These are phyloP conservation scores for Masnerella sp. DNA, from an alignment of 2,888 invertebrate genomes.

Conservation along the genomic window DNA sequence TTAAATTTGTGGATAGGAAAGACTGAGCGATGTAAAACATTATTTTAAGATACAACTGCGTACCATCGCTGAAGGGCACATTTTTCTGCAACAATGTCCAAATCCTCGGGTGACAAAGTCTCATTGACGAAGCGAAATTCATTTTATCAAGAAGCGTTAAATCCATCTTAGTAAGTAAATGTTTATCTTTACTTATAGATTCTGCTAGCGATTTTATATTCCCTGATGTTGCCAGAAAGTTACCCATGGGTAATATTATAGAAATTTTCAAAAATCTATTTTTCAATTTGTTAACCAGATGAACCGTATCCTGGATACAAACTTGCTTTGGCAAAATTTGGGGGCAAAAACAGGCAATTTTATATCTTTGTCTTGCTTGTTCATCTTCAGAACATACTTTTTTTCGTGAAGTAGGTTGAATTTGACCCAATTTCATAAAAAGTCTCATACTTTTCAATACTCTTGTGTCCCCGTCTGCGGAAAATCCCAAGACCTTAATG, in stretches of 20 bases:
- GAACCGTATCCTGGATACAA: constrained; percentile 60
- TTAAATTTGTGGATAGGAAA: constrained; percentile 41
- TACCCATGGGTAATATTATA: constrained; percentile 60
- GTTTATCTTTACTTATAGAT: neutral
- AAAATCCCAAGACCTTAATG: constrained; percentile 62
- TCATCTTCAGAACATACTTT: neutral
- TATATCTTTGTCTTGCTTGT: neutral
- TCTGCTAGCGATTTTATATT: constrained; percentile 57
- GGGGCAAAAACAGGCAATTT: neutral
- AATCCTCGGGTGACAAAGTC: constrained; percentile 27
- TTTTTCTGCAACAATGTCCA: constrained; percentile 53
- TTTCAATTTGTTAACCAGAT: constrained; percentile 64
- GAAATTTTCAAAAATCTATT: constrained; percentile 61
- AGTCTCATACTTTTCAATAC: constrained; percentile 65
- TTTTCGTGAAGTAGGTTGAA: constrained; percentile 1
- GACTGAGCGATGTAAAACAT: constrained; percentile 55
- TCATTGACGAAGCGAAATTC: neutral
- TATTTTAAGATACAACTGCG: constrained; percentile 60
- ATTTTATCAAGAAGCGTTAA: constrained; percentile 20
- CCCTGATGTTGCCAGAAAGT: constrained; percentile 56
- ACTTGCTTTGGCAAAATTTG: constrained; percentile 32
- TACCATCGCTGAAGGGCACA: constrained; percentile 62
- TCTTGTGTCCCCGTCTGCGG: constrained; percentile 64
- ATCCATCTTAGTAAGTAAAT: constrained; percentile 60
- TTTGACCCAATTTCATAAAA: constrained; percentile 43